A percentile compares a stretch with the other conserved stretches of the same genome.
Evolutionary conservation across 2,888 invertebrate genomes (phyloP).

Genomic region (Nemoura dubitans): DNA sequence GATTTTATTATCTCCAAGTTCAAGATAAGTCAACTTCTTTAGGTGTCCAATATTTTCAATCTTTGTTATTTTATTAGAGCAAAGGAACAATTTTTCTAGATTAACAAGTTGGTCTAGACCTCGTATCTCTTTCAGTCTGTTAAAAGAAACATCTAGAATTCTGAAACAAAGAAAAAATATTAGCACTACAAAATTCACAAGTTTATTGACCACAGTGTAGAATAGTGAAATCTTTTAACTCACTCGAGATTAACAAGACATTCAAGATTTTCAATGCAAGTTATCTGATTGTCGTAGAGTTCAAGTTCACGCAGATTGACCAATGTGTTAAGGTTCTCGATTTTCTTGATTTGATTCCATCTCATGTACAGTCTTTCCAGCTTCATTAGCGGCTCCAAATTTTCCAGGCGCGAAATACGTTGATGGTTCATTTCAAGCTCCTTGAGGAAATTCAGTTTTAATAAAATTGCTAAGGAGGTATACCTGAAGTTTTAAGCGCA

Average conservation of each 20-base stretch:
- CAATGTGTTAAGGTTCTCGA: constrained; percentile 85
- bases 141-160: constrained; percentile 93
- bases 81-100: constrained; percentile 84
- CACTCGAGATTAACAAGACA: constrained; percentile 88
- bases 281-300: constrained; percentile 96
- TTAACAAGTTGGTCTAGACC: constrained; percentile 80
- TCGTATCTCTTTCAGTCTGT: constrained; percentile 87
- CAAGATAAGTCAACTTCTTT: constrained; percentile 81
- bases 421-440: constrained; percentile 81
- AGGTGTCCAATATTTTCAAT: constrained; percentile 90
- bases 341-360: constrained; percentile 95
- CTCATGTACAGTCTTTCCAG: constrained; percentile 85
- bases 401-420: constrained; percentile 83
- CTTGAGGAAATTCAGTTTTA: constrained; percentile 20
- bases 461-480: not conserved
- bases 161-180: constrained; percentile 63
- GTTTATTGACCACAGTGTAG: no score
- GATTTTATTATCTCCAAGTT: constrained; percentile 94
- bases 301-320: constrained; percentile 87
- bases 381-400: constrained; percentile 78
- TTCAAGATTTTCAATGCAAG: constrained; percentile 89
- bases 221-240: no score
- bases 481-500: not conserved
- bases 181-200: no score
- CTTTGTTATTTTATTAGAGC: constrained; percentile 87